A percentile compares a stretch with the other conserved stretches of the same genome.
These are phyloP conservation scores for Drosophila paranaensis DNA, from an alignment of 2,888 invertebrate species.

Conservation along the genomic window DNA sequence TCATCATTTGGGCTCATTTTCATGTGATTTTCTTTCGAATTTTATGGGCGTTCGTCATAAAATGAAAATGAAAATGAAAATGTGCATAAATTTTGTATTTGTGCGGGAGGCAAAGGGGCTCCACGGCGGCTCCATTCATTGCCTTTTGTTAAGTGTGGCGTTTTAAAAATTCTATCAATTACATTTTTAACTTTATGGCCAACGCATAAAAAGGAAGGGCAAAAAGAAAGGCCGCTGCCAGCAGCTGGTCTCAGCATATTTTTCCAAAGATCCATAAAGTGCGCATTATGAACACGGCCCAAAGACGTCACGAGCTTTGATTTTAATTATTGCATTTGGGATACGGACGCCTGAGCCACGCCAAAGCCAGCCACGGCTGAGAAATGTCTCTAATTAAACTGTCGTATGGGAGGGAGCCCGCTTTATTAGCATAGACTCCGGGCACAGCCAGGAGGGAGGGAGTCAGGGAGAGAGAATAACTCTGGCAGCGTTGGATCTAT, in stretches of 20 bases:
- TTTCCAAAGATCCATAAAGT: slow-evolving; percentile 37
- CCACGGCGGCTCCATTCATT: slow-evolving; percentile 2
- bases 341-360: slow-evolving; percentile 21
- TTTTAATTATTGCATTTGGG: slow-evolving; percentile 68
- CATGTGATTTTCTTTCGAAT: slow-evolving; percentile 75
- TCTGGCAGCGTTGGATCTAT: slow-evolving; percentile 18
- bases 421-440: slow-evolving; percentile 69
- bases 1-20: slow-evolving; percentile 53
- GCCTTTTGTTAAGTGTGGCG: slow-evolving; percentile 50
- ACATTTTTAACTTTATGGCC: slow-evolving; percentile 66
- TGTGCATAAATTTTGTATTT: slow-evolving; percentile 71
- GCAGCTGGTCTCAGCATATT: slow-evolving; percentile 24
- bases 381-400: slow-evolving; percentile 64
- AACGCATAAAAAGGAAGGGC: slow-evolving; percentile 49
- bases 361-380: slow-evolving; percentile 1
- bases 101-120: neutral
- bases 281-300: slow-evolving; percentile 30
- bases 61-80: slow-evolving; percentile 63
- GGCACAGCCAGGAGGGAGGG: slow-evolving; percentile 25
- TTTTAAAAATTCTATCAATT: slow-evolving; percentile 81
- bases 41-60: slow-evolving; percentile 76
- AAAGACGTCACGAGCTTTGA: slow-evolving; percentile 28
- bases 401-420: slow-evolving; percentile 53
- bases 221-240: slow-evolving; percentile 8
- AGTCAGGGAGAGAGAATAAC: neutral